Percentiles rank a stretch among this genome's conserved stretches.
Conservation (phyloP, 2,888 invertebrate genomes). For the Nymphalis urticae region DNA sequence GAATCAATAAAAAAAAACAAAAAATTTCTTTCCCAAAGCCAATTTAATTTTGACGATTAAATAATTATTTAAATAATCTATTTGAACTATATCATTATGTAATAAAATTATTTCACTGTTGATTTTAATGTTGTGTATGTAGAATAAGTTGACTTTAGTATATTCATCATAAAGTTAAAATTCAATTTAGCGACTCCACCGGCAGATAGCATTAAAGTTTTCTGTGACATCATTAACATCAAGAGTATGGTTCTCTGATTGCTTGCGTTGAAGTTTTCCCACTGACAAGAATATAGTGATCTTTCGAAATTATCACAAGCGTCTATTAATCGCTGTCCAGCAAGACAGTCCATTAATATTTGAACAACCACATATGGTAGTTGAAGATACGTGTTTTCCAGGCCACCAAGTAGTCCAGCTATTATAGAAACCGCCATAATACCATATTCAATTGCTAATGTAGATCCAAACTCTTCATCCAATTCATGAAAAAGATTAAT, state of each 20-base stretch:
- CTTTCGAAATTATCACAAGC: constrained; percentile 52
- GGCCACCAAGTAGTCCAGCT: constrained; percentile 57
- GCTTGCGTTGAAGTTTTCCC: constrained; percentile 54
- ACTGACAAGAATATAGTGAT: constrained; percentile 58
- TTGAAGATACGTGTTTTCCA: constrained; percentile 57
- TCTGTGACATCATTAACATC: constrained; percentile 55
- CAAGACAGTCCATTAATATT: constrained; percentile 58
- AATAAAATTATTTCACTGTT: constrained; percentile 38
- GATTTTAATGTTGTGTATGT: constrained; percentile 57
- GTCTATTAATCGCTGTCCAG: constrained; percentile 59
- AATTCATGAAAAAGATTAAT: constrained; percentile 38
- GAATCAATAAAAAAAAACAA: too few relatives aligned
- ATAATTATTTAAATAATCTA: too few relatives aligned
- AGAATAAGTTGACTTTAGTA: constrained; percentile 55
- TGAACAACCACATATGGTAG: constrained; percentile 55
- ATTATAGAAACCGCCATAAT: constrained; percentile 36
- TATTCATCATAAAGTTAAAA: constrained; percentile 52
- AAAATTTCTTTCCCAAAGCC: too few relatives aligned
- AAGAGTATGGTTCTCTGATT: constrained; percentile 39
- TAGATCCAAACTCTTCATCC: constrained; percentile 48
- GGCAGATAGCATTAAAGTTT: constrained; percentile 53
- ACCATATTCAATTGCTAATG: constrained; percentile 52
- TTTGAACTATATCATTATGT: too few relatives aligned
- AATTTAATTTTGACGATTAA: too few relatives aligned
- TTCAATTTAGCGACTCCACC: constrained; percentile 53